Conservation (phyloP, 2,797 vertebrate genomes). For the Fringilla coelebs region DNA sequence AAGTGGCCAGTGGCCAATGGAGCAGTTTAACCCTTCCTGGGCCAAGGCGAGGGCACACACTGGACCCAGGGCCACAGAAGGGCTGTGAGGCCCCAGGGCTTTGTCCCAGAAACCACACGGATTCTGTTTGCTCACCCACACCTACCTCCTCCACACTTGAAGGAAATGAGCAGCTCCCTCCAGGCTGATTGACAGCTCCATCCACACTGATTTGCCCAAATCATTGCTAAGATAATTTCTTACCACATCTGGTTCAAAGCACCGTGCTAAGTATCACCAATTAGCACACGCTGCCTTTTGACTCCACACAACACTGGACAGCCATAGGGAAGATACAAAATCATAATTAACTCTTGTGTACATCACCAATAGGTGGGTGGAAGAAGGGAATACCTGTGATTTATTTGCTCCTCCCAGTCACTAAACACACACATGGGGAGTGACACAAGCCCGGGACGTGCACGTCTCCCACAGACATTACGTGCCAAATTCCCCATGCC, state of each 20-base stretch:
- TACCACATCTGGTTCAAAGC: background rate
- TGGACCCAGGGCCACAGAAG: background rate
- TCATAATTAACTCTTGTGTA: background rate
- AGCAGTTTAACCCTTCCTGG: background rate
- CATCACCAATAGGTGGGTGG: background rate
- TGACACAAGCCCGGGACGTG: rapidly evolving
- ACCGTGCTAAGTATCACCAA: background rate
- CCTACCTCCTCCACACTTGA: background rate
- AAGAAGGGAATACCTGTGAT: background rate
- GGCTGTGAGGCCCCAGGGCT: rapidly evolving
- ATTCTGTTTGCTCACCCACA: background rate
- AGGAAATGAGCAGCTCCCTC: background rate
- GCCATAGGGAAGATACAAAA: background rate
- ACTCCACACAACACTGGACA: background rate
- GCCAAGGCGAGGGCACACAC: rapidly evolving
- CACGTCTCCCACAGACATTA: background rate
- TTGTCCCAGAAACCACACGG: background rate
- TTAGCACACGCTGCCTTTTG: rapidly evolving
- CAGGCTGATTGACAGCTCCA: rapidly evolving
- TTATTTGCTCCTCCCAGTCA: background rate
- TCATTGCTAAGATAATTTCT: background rate
- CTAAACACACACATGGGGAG: background rate
- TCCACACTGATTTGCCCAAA: background rate
- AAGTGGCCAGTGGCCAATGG: background rate
- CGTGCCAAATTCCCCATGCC: background rate